These are phyloP conservation scores for Orussus abietinus DNA, from an alignment of 1,140 invertebrate species.

Conservation along the genomic window DNA sequence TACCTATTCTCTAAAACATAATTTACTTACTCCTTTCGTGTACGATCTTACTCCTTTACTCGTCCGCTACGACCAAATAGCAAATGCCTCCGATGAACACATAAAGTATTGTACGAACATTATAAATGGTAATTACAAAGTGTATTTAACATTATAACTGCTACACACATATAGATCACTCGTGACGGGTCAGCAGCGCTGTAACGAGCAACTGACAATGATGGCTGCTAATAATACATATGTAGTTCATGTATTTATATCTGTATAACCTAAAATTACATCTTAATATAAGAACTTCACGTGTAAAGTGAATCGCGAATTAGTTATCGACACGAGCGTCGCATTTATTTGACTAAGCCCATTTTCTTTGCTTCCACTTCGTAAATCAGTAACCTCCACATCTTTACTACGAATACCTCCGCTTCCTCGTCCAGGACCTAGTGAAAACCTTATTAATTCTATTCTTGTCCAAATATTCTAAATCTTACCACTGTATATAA, in stretches of 20 bases:
- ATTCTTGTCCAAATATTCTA: conserved; percentile 7
- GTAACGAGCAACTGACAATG: conserved; percentile 19
- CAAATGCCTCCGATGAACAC: background rate
- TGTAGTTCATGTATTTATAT: conserved; percentile 31
- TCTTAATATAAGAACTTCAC: conserved; percentile 34
- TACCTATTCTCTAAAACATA: too few species aligned
- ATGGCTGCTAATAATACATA: conserved; percentile 37
- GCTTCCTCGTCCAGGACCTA: conserved; percentile 98
- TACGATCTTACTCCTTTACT: too few species aligned
- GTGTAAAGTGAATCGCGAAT: conserved; percentile 38
- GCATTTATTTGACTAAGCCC: conserved; percentile 69
- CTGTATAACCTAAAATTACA: conserved; percentile 39
- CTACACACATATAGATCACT: conserved; percentile 19
- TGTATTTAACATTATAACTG: conserved; percentile 32
- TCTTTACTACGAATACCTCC: conserved; percentile 99
- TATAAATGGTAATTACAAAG: conserved; percentile 36
- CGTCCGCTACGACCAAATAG: too few species aligned
- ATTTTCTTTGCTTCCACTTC: conserved; percentile 98
- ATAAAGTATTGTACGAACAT: conserved; percentile 6
- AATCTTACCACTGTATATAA: conserved; percentile 5
- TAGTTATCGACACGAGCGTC: too few species aligned
- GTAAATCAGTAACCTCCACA: conserved; percentile 98
- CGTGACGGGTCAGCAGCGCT: background rate
- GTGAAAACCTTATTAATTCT: conserved; percentile 27
- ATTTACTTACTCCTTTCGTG: too few species aligned